Evolutionary conservation across 2,888 invertebrate genomes (phyloP).

Genomic region (Hydrotaea cyrtoneurina): DNA sequence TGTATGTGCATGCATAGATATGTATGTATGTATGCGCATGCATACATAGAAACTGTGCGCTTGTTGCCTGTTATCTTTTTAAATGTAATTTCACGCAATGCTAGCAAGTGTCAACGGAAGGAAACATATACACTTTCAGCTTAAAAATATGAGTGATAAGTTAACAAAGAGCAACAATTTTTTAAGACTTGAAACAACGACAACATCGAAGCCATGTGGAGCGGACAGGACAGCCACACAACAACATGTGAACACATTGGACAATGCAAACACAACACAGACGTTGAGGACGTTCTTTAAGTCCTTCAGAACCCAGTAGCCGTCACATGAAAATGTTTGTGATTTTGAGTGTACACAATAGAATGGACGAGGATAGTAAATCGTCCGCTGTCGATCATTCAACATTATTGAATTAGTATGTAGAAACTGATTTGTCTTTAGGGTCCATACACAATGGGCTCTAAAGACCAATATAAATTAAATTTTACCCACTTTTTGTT

Average conservation of each 20-base stretch:
- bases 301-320: not conserved
- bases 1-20: not conserved
- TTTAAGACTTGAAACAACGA: conserved; percentile 26
- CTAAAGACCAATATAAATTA: no score
- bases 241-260: not conserved
- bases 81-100: conserved; percentile 67
- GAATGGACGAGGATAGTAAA: no score
- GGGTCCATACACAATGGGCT: no score
- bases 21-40: not conserved
- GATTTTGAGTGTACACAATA: no score
- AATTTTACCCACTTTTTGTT: no score
- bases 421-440: no score
- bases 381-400: no score
- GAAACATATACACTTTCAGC: conserved; percentile 62
- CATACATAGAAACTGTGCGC: not conserved
- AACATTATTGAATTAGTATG: no score
- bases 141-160: conserved; percentile 64
- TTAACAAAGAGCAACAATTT: conserved; percentile 56
- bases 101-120: conserved; percentile 65
- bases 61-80: conserved; percentile 48
- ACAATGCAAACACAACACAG: not conserved
- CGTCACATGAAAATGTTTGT: no score
- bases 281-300: not conserved
- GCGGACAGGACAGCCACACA: not conserved
- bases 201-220: not conserved